Evolutionary conservation across 1,140 invertebrate genomes (phyloP).

Genomic region (Lasioglossum baleicum): DNA sequence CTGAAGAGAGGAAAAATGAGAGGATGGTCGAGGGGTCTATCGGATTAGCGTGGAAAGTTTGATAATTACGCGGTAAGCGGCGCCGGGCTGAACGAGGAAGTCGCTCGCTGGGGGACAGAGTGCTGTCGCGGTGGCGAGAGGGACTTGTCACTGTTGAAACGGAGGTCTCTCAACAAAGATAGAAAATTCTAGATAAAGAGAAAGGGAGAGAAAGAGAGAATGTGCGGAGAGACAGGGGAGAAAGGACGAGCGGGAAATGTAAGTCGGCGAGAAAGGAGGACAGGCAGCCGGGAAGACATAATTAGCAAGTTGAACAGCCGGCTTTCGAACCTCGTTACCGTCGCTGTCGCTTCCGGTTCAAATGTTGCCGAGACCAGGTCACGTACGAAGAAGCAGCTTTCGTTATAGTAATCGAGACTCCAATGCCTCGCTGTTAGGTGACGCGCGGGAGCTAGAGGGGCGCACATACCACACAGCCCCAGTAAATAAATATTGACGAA

Average conservation of each 20-base stretch:
- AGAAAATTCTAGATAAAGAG: too few relatives aligned
- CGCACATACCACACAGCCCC: too few relatives aligned
- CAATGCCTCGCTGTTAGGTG: too few relatives aligned
- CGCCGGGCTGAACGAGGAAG: slow-evolving; percentile 3
- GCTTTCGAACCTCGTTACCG: slow-evolving; percentile 66
- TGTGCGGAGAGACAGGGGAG: neutral
- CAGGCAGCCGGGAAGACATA: slow-evolving; percentile 52
- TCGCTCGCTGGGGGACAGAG: neutral
- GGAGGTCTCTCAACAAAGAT: too few relatives aligned
- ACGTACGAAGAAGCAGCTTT: neutral
- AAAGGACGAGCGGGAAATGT: neutral
- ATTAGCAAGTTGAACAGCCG: slow-evolving; percentile 71
- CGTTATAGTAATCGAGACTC: too few relatives aligned
- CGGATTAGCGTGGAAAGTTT: slow-evolving; percentile 62
- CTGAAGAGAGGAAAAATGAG: slow-evolving; percentile 6
- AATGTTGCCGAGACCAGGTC: slow-evolving; percentile 10
- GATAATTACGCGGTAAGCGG: slow-evolving; percentile 65
- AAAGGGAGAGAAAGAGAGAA: too few relatives aligned
- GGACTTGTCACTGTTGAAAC: slow-evolving; percentile 1
- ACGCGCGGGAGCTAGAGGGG: too few relatives aligned
- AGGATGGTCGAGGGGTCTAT: slow-evolving; percentile 32
- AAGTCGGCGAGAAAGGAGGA: neutral
- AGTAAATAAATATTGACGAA: slow-evolving; percentile 72
- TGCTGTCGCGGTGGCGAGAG: slow-evolving; percentile 7
- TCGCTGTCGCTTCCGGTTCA: slow-evolving; percentile 21